Evolutionary conservation across 1,140 invertebrate species (phyloP), one percentile per base, ranked within the genome.

Genomic region (Euschistus heros): DNA sequence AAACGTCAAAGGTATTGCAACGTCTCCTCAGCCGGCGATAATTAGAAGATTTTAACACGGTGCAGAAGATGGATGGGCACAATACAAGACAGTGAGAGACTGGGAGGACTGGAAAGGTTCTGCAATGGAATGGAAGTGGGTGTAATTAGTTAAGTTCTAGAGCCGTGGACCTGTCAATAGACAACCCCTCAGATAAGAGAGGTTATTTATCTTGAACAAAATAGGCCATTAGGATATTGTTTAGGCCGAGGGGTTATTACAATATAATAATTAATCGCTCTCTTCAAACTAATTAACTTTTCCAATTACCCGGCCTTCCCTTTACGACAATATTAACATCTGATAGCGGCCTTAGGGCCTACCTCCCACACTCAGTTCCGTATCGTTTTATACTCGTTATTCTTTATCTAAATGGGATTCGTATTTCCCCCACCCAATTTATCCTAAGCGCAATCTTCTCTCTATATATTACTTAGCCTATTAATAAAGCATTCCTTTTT

Each of bases 141-240:
- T 10, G 54, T 57, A 57, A 57, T 57, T 57, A 57, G 54, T 26
- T 22, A 24, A 57, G 54, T 57, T 57, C 6, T 22, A 37, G 54
- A 57, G 18, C 54, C 24, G 54, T 15, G 20, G 47, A 50, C 4
- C 54, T 57, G 54, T 57, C 54, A 57, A 57, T 57, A 57, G 54
- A 18, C n/a, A n/a, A 22, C 2, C 54, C 15, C 54, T 7, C 10
- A 57, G 54, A 57, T 57, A 57, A 57, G 54, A 7, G 22, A 57
- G 54, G 54, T 57, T 57, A 57, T 57, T 57, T 57, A 57, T 57
- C 54, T 57, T 57, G 54, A 57, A 57, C 24, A 57, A 57, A 57
- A 57, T 57, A 57, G 54, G 54, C 54, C 54, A 57, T 57, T 57
- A 57, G 54, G 54, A 57, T 57, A 57, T 57, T 57, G 54, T 57